Evolutionary conservation across 2,113 vertebrate species (phyloP).

Genomic region (Peucedramus taeniatus): DNA sequence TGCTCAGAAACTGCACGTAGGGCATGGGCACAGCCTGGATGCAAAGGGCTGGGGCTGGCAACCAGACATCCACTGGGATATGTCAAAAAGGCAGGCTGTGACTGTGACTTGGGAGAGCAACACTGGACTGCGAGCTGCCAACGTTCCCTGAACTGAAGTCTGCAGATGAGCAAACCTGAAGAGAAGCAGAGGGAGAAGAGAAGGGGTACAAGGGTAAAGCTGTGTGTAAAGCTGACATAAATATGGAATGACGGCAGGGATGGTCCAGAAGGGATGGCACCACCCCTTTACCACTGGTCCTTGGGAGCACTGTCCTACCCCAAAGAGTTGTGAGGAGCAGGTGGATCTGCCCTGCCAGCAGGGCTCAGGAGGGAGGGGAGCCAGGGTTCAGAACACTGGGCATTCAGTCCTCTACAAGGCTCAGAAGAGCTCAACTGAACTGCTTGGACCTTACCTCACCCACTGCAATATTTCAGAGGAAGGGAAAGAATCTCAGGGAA

Average conservation of each 20-base stretch:
- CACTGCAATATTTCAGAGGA: neutral
- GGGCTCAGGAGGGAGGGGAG: neutral
- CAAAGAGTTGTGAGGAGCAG: neutral
- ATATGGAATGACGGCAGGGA: neutral
- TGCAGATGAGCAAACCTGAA: neutral
- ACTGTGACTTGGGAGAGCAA: neutral
- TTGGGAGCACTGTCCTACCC: neutral
- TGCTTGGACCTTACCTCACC: neutral
- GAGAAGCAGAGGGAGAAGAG: neutral
- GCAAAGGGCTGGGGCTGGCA: neutral
- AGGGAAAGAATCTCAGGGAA: neutral
- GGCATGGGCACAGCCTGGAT: neutral
- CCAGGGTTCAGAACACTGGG: neutral
- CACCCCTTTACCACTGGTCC: fast-evolving
- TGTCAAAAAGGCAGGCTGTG: neutral
- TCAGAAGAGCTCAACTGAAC: neutral
- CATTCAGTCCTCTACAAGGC: neutral
- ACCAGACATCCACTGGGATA: neutral
- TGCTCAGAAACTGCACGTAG: neutral
- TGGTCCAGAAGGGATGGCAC: neutral
- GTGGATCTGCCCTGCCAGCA: neutral
- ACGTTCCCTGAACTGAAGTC: neutral
- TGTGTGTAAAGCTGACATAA: neutral
- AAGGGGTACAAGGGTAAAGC: neutral
- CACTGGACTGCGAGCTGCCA: fast-evolving